A percentile compares a stretch with the other conserved stretches of the same genome.
Evolutionary conservation across 2,113 vertebrate genomes (phyloP).

Genomic region (Carettochelys insculpta): DNA sequence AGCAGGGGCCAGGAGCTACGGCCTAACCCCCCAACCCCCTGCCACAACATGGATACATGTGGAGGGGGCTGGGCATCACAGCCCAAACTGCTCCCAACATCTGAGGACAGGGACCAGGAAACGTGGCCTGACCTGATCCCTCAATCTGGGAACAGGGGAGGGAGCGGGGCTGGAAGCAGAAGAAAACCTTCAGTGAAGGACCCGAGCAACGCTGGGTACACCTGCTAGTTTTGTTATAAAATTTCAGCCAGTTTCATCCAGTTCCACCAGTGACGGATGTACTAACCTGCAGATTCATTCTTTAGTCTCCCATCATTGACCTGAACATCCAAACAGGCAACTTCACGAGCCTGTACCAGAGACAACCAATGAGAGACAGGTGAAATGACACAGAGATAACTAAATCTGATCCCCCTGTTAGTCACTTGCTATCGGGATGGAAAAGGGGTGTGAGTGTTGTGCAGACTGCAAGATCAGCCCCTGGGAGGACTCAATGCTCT

Average conservation of each 20-base stretch:
- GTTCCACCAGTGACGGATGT: rapidly evolving
- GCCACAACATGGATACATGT: no score
- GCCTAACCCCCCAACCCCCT: no score
- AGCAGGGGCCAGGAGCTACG: no score
- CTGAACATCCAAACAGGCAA: conserved; percentile 75
- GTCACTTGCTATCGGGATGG: neutral
- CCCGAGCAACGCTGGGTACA: no score
- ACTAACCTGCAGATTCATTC: conserved; percentile 49
- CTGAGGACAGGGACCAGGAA: no score
- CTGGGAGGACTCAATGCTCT: neutral
- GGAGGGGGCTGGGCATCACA: no score
- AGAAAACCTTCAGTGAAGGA: no score
- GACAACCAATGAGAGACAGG: neutral
- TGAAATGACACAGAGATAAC: neutral
- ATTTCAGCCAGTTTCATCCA: neutral
- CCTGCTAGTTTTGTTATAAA: neutral
- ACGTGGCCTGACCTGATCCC: no score
- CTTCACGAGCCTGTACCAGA: conserved; percentile 74
- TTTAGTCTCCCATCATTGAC: conserved; percentile 45
- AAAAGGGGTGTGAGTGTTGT: neutral
- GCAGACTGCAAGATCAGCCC: neutral
- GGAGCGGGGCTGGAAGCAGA: no score
- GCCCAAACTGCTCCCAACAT: no score
- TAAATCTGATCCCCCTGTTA: neutral
- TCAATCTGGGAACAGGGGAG: no score